Evolutionary conservation across 2,888 invertebrate species (phyloP).

Genomic region (Meteorus colon): DNA sequence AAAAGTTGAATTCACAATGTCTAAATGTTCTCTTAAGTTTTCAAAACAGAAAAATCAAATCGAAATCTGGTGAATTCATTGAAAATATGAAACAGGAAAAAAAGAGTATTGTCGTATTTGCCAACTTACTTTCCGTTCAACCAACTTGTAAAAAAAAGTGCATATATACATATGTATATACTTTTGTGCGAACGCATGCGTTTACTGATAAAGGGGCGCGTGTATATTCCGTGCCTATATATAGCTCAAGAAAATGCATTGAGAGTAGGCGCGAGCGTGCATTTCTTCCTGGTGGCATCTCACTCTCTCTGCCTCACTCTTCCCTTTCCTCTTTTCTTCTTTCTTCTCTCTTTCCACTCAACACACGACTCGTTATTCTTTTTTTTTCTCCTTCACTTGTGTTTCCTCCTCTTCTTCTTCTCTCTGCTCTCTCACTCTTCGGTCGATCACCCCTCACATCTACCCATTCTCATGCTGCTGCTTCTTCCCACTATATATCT

Average conservation of each 20-base stretch:
- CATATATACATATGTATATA: neutral
- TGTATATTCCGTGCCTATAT: slow-evolving; percentile 51
- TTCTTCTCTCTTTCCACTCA: slow-evolving; percentile 42
- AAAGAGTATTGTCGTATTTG: neutral
- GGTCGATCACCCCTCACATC: slow-evolving; percentile 43
- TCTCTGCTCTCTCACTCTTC: slow-evolving; percentile 43
- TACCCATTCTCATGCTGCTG: slow-evolving; percentile 26
- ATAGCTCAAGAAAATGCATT: slow-evolving; percentile 59
- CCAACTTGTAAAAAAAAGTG: neutral
- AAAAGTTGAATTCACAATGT: too few relatives aligned
- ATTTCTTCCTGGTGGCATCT: slow-evolving; percentile 57
- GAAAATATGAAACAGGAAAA: neutral
- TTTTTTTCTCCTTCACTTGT: slow-evolving; percentile 38
- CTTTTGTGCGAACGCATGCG: slow-evolving; percentile 41
- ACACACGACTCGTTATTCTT: slow-evolving; percentile 28
- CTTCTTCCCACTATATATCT: slow-evolving; percentile 21
- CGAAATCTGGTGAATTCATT: neutral
- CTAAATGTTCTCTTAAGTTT: too few relatives aligned
- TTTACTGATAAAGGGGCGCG: slow-evolving; percentile 51
- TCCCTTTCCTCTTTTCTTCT: slow-evolving; percentile 26
- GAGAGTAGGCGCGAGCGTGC: slow-evolving; percentile 38
- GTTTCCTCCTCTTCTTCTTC: slow-evolving; percentile 27
- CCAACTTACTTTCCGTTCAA: neutral
- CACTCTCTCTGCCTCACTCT: slow-evolving; percentile 49
- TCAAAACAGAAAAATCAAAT: neutral